Percentiles rank a stretch among this genome's conserved stretches.
phyloP scores from a whole-genome alignment of 2,113 vertebrate species.

The Puntigrus tetrazona region DNA sequence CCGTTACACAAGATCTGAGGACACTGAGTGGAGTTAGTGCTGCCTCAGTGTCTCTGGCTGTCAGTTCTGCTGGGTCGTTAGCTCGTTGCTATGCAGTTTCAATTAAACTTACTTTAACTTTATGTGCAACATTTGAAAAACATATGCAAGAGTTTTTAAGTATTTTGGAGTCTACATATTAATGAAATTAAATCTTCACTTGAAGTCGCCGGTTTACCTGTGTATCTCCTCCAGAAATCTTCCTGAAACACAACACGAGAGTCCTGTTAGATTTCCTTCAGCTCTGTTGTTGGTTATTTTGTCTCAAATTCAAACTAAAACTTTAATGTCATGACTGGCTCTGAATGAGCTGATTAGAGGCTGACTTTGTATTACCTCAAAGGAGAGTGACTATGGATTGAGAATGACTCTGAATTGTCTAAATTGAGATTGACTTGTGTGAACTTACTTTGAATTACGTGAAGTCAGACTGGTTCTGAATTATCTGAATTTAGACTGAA shows the following conservation, averaged over 20 bases:
- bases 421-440: too few relatives aligned
- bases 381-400: too few relatives aligned
- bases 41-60: background rate
- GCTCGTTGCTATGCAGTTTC: background rate
- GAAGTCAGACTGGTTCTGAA: too few relatives aligned
- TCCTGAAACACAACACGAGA: slow-evolving; percentile 69
- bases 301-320: background rate
- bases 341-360: too few relatives aligned
- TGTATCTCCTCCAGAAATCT: slow-evolving; percentile 85
- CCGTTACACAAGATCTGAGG: background rate
- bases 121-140: background rate
- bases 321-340: background rate
- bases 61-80: background rate
- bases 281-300: background rate
- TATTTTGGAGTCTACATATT: background rate
- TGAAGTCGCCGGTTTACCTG: slow-evolving; percentile 69
- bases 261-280: background rate
- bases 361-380: too few relatives aligned
- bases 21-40: background rate
- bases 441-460: too few relatives aligned
- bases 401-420: too few relatives aligned
- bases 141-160: background rate
- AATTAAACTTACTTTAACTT: background rate
- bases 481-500: too few relatives aligned
- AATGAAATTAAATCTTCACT: background rate